A percentile compares a stretch with the other conserved stretches of the same genome.
Conservation (phyloP, 2,888 invertebrate species). For the Lydus trimaculatus region DNA sequence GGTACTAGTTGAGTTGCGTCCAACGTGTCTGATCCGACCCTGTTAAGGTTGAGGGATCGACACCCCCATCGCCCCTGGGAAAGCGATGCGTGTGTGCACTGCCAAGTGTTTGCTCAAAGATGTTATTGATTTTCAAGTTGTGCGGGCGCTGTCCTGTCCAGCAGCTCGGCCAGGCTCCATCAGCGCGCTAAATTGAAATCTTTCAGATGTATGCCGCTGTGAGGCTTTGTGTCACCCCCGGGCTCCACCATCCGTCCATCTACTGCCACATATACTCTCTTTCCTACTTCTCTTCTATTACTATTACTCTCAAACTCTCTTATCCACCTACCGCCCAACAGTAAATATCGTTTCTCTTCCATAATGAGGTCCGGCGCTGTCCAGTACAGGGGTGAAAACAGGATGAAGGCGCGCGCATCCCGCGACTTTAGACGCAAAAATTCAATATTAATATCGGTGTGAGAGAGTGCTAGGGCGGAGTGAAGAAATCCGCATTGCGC, state of each 20-base stretch:
- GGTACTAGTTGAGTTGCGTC: conserved; percentile 20
- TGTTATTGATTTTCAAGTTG: conserved; percentile 62
- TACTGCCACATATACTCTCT: conserved; percentile 29
- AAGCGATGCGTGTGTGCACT: conserved; percentile 60
- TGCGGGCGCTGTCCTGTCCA: conserved; percentile 51
- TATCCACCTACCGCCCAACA: conserved; percentile 42
- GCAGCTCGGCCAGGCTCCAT: conserved; percentile 50
- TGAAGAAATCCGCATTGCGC: conserved; percentile 54
- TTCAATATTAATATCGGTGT: conserved; percentile 84
- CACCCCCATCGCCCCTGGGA: conserved; percentile 50
- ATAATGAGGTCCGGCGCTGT: conserved; percentile 57
- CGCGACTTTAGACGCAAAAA: conserved; percentile 69
- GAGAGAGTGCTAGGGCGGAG: conserved; percentile 53
- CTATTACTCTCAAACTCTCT: neutral
- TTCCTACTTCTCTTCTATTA: conserved; percentile 30
- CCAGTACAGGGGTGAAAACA: conserved; percentile 38
- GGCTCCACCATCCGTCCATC: conserved; percentile 22
- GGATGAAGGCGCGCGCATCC: conserved; percentile 55
- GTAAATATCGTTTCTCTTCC: conserved; percentile 58
- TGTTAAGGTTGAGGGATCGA: conserved; percentile 31
- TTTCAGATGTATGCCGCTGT: conserved; percentile 55
- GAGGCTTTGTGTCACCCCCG: conserved; percentile 40
- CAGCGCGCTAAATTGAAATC: conserved; percentile 60
- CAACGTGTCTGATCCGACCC: conserved; percentile 35
- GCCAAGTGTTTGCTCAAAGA: conserved; percentile 62